Evolutionary conservation across 2,113 vertebrate genomes (phyloP), one percentile per base, ranked within the genome.

Genomic region (Pyrgilauda ruficollis): DNA sequence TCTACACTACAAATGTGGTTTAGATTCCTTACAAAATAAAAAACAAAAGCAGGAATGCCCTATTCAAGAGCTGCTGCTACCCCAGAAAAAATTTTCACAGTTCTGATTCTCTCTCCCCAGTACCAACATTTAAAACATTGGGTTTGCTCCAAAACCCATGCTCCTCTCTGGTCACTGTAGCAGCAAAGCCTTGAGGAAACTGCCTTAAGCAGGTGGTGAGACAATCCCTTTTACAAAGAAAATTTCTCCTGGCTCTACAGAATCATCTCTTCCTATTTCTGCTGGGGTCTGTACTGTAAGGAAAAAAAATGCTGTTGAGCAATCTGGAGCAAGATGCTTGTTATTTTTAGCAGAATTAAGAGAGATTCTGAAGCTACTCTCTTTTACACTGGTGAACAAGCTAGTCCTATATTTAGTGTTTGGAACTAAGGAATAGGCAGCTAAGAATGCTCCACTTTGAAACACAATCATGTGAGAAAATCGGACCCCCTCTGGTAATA

Each of bases 331-430:
- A 88, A 81, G 53, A 62, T 6, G 13, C 9, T 68, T 87, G 50
- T 55, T 96, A 93, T 87, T 95, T 93, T 87, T 87, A 96, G 78
- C 67, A 87, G 43, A 93, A 96, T 66, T 83, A 76, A 78, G 44
- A 87, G 39, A 67, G 20, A 56, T 70, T 83, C 39, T 83, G 63
- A 94, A 85, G 39, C 43, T 87, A 50, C 23, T 91, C 67, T 80
- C 31, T 70, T 52, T 85, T 85, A 82, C 12, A 30, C 9, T 70
- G 58, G 12, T 49, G 74, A 78, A 59, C 53, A 87, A 78, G 28
- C 9, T 76, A 44, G n/a, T 64, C 66, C 27, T 82, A 39, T 84
- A 82, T 84, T 72, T 95, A 77, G 52, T 78, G 37, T 47, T 78
- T 81, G 26, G 31, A 58, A 68, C 31, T 58, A 43, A 84, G 63